Evolutionary conservation across 2,113 vertebrate genomes (phyloP).

Genomic region (Fulica atra): DNA sequence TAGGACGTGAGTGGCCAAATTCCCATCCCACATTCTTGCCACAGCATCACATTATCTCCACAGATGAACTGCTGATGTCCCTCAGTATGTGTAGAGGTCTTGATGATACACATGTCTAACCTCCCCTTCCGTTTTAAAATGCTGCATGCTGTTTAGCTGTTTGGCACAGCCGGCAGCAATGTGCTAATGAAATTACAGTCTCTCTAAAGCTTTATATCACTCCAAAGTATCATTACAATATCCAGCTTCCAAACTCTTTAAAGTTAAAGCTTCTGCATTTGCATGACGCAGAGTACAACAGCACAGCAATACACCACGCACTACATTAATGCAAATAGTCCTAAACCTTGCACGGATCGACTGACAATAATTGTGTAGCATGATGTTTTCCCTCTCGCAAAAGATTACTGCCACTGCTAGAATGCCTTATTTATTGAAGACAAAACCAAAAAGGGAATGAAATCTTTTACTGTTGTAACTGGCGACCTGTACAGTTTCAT

Average conservation of each 20-base stretch:
- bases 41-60: not conserved
- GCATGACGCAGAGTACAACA: not conserved
- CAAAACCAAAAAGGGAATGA: not conserved
- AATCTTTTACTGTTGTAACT: not conserved
- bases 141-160: not conserved
- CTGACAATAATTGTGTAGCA: not conserved
- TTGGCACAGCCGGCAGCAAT: not conserved
- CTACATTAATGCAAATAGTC: not conserved
- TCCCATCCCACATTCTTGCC: not conserved
- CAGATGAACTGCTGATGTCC: not conserved
- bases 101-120: not conserved
- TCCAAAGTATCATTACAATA: not conserved
- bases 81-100: not conserved
- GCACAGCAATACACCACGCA: not conserved
- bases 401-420: not conserved
- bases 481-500: not conserved
- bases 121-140: not conserved
- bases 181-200: not conserved
- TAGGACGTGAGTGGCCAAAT: not conserved
- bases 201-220: not conserved
- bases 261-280: not conserved
- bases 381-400: not conserved
- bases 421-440: not conserved
- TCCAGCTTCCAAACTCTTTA: not conserved
- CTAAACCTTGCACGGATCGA: rapidly evolving